Evolutionary conservation across 2,113 vertebrate genomes (phyloP).

Genomic region (Pseudolaguvia tuberculata): DNA sequence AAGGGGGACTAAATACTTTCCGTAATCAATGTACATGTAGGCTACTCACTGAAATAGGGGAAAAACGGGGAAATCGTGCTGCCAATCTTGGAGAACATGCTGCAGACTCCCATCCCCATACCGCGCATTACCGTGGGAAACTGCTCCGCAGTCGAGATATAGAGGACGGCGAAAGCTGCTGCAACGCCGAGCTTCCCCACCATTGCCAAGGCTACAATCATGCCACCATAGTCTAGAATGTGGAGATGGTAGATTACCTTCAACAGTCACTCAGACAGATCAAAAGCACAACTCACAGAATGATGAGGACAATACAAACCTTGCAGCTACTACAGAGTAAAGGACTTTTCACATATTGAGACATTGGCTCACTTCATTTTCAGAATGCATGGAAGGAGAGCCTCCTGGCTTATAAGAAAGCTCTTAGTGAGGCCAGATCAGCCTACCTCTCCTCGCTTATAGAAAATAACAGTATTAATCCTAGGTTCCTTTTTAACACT

Average conservation of each 20-base stretch:
- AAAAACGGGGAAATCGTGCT: conserved; percentile 50
- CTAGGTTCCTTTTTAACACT: too few species aligned
- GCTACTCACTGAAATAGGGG: conserved; percentile 48
- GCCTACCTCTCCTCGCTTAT: too few species aligned
- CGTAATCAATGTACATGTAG: too few species aligned
- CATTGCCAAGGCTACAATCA: conserved; percentile 47
- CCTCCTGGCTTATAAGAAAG: too few species aligned
- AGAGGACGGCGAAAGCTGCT: conserved; percentile 37
- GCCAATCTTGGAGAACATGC: conserved; percentile 47
- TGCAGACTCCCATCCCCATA: conserved; percentile 52
- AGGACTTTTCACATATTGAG: too few species aligned
- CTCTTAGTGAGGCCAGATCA: too few species aligned
- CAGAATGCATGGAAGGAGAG: too few species aligned
- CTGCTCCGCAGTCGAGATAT: conserved; percentile 52
- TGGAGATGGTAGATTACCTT: background rate
- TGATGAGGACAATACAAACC: background rate
- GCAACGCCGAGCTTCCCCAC: conserved; percentile 49
- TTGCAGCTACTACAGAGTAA: too few species aligned
- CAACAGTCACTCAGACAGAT: background rate
- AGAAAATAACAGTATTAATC: too few species aligned
- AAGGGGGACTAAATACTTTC: too few species aligned
- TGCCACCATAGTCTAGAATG: conserved; percentile 37
- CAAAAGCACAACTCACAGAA: background rate
- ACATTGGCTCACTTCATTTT: too few species aligned
- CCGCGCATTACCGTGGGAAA: conserved; percentile 58